These are phyloP conservation scores for Pelecanus crispus DNA, from an alignment of 2,113 vertebrate species.

Conservation along the genomic window DNA sequence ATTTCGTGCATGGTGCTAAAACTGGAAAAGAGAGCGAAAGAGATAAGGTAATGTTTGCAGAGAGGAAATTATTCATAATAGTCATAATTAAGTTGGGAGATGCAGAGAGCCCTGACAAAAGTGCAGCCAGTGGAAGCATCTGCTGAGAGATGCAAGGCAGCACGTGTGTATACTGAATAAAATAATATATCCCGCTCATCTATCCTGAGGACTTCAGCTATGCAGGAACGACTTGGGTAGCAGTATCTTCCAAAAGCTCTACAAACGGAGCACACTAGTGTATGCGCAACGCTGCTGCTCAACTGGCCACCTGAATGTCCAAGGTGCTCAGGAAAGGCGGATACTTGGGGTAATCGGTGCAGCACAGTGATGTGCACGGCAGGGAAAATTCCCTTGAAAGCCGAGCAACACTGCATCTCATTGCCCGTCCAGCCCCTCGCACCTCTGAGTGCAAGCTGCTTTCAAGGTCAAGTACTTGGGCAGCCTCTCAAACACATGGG, in stretches of 20 bases:
- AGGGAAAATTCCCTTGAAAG: background rate
- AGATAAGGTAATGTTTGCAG: background rate
- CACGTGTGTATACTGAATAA: background rate
- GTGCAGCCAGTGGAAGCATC: background rate
- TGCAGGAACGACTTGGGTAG: background rate
- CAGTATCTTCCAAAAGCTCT: background rate
- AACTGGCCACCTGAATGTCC: fast-evolving
- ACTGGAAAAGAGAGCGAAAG: background rate
- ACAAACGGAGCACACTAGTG: background rate
- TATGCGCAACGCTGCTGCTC: background rate
- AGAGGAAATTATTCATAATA: background rate
- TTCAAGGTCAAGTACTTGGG: background rate
- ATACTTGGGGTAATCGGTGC: background rate
- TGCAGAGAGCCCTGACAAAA: background rate
- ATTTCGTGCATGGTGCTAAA: fast-evolving
- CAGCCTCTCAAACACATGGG: background rate
- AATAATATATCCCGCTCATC: background rate
- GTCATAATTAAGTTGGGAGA: background rate
- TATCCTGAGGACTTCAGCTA: background rate
- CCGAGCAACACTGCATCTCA: background rate
- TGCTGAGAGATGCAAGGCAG: background rate
- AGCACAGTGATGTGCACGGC: background rate
- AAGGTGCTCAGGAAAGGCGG: background rate
- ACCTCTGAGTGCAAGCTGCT: background rate
- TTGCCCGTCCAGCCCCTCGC: background rate